Evolutionary conservation across 2,888 invertebrate species (phyloP).

Genomic region (Drosophila paramelanica): DNA sequence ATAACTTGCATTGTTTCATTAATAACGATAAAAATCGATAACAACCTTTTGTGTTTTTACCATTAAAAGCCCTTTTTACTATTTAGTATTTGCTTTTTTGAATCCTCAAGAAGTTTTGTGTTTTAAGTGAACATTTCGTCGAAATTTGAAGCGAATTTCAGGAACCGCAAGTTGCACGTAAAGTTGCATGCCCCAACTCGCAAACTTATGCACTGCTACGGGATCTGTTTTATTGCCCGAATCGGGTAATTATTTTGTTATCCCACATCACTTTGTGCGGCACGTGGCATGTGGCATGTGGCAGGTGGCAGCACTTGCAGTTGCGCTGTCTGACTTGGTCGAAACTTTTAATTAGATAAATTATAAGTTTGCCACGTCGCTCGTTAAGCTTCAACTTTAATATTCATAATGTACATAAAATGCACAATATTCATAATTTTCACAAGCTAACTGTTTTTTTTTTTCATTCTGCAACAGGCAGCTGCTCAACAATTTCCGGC

Average conservation of each 20-base stretch:
- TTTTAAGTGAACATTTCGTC: constrained; percentile 37
- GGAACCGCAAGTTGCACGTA: constrained; percentile 41
- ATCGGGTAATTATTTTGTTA: constrained; percentile 34
- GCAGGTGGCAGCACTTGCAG: constrained; percentile 15
- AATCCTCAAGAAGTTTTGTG: constrained; percentile 48
- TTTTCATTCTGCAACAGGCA: background rate
- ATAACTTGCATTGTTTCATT: no score
- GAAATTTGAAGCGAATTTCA: constrained; percentile 40
- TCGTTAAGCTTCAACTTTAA: constrained; percentile 53
- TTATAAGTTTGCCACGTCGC: constrained; percentile 61
- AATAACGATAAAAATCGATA: no score
- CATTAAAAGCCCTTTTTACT: no score
- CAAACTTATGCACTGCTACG: constrained; percentile 43
- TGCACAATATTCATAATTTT: constrained; percentile 20
- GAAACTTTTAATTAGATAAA: constrained; percentile 75
- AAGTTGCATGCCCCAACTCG: constrained; percentile 32
- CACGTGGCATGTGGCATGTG: constrained; percentile 14
- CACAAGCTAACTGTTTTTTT: constrained; percentile 17
- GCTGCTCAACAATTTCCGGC: constrained; percentile 8
- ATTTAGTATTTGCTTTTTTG: background rate
- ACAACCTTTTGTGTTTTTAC: no score
- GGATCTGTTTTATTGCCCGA: constrained; percentile 48
- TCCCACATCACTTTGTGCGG: constrained; percentile 36
- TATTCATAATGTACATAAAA: constrained; percentile 51
- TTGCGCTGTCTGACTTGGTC: constrained; percentile 27